Percentiles rank a stretch among this genome's conserved stretches.
Conservation (phyloP, 2,113 vertebrate species). For the Vombatus ursinus region DNA sequence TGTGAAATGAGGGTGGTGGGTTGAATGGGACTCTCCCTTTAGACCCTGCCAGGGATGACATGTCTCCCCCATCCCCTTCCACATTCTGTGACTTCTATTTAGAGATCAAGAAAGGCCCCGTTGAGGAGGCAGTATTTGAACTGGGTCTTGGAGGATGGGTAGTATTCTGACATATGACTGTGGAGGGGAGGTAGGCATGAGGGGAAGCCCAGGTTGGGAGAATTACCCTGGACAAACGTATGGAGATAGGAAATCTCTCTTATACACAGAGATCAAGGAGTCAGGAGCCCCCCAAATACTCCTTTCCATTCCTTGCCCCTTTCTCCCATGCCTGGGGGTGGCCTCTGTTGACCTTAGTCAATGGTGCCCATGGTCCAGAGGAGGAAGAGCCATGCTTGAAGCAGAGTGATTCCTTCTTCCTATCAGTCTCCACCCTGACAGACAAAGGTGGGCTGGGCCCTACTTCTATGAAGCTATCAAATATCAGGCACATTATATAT, state of each 20-base stretch:
- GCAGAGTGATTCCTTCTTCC: neutral
- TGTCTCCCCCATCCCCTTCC: neutral
- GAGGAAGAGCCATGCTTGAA: neutral
- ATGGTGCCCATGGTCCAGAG: neutral
- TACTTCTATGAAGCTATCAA: neutral
- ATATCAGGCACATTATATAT: no score
- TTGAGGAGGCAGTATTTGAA: neutral
- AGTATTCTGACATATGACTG: neutral
- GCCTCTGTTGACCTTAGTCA: neutral
- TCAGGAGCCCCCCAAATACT: neutral
- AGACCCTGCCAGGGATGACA: neutral
- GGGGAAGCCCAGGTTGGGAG: neutral
- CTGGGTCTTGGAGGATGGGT: neutral
- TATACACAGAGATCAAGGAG: neutral
- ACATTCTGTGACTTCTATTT: neutral
- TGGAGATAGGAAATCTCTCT: neutral
- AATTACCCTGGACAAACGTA: neutral
- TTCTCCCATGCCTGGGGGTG: neutral
- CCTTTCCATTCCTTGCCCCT: neutral
- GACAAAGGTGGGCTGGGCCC: neutral
- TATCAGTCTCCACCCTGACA: neutral
- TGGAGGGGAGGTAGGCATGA: neutral
- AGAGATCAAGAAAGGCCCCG: neutral
- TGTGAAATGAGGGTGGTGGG: neutral
- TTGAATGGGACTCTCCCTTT: neutral